A percentile compares a stretch with the other conserved stretches of the same genome.
Conservation (phyloP, 1,140 invertebrate genomes). For the Vollenhovia emeryi region DNA sequence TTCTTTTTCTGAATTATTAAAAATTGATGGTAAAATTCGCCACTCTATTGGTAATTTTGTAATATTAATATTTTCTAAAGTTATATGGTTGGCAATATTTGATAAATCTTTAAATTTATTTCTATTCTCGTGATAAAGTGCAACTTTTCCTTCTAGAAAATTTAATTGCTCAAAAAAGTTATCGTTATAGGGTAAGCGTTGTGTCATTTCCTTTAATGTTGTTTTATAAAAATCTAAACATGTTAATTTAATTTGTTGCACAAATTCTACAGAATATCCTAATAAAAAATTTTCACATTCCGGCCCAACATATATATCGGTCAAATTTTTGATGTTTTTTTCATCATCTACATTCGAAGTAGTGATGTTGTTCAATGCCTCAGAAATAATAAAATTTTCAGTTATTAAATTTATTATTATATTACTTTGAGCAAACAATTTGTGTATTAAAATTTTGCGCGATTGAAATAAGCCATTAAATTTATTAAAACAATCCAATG, state of each 20-base stretch:
- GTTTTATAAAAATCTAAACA: slow-evolving; percentile 38
- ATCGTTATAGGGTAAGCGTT: slow-evolving; percentile 3
- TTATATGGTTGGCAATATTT: neutral
- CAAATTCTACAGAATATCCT: neutral
- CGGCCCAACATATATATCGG: neutral
- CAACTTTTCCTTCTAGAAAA: neutral
- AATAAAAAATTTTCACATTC: neutral
- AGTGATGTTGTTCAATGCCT: neutral
- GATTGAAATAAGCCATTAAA: no score
- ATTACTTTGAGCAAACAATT: neutral
- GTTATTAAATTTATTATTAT: neutral
- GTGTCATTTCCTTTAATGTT: neutral
- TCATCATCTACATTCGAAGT: neutral
- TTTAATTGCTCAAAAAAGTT: neutral
- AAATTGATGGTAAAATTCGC: neutral
- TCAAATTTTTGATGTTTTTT: neutral
- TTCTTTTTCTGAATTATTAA: slow-evolving; percentile 26
- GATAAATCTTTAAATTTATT: neutral
- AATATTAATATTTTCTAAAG: slow-evolving; percentile 1
- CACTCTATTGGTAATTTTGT: slow-evolving; percentile 24
- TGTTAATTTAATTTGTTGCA: neutral
- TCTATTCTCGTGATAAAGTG: neutral
- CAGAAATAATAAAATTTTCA: neutral
- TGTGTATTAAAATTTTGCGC: no score
- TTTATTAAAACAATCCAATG: no score